These are phyloP conservation scores for Drosophila kohkoa DNA, from an alignment of 1,140 invertebrate genomes.

Conservation along the genomic window DNA sequence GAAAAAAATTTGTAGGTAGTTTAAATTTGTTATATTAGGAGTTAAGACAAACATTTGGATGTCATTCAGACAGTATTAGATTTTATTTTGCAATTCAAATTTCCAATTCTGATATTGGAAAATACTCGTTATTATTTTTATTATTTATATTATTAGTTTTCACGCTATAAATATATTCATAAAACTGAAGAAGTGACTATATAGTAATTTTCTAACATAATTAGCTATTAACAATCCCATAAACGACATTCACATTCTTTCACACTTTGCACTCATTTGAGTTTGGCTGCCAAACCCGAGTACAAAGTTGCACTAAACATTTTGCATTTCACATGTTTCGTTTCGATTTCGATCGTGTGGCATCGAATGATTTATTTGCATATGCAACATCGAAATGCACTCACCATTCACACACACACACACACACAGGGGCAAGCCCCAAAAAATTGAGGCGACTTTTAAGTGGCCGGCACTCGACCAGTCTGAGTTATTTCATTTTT, in stretches of 20 bases:
- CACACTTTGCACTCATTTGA: not conserved
- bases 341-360: constrained; percentile 21
- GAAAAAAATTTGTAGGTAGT: too few relatives aligned
- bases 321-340: constrained; percentile 29
- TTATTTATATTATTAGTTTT: too few relatives aligned
- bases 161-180: too few relatives aligned
- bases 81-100: too few relatives aligned
- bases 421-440: not conserved
- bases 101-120: too few relatives aligned
- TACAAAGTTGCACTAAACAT: constrained; percentile 31
- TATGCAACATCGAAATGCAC: constrained; percentile 82
- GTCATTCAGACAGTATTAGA: too few relatives aligned
- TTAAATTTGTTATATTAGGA: too few relatives aligned
- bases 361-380: constrained; percentile 77
- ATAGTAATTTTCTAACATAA: not conserved
- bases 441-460: constrained; percentile 68
- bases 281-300: constrained; percentile 1
- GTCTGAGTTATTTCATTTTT: constrained; percentile 25
- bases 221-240: constrained; percentile 2
- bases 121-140: too few relatives aligned
- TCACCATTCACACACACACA: constrained; percentile 42
- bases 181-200: not conserved
- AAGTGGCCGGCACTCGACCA: constrained; percentile 70
- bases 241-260: not conserved
- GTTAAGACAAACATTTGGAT: too few relatives aligned